Evolutionary conservation across 1,140 invertebrate genomes (phyloP).

Genomic region (Aphelinus atriplicis): DNA sequence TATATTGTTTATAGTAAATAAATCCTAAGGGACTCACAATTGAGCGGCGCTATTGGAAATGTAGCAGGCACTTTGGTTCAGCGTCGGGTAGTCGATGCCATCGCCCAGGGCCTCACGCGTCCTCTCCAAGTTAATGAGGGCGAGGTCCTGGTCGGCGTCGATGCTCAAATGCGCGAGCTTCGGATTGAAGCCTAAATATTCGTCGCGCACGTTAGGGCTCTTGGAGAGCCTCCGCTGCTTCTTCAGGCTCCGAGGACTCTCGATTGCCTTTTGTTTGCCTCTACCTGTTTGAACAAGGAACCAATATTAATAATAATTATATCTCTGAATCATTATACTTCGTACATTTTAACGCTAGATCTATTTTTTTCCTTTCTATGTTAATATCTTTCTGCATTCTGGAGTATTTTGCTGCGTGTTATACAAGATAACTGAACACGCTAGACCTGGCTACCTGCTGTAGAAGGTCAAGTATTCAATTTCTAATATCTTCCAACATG

Average conservation of each 20-base stretch:
- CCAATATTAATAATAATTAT: no score
- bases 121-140: constrained; percentile 59
- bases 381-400: no score
- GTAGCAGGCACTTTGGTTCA: constrained; percentile 63
- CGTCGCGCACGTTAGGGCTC: constrained; percentile 52
- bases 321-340: no score
- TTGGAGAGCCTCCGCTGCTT: constrained; percentile 56
- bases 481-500: no score
- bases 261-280: constrained; percentile 54
- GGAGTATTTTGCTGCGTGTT: no score
- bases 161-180: constrained; percentile 56
- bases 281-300: constrained; percentile 45
- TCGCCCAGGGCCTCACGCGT: constrained; percentile 54
- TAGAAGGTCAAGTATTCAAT: no score
- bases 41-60: constrained; percentile 60
- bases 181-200: background rate
- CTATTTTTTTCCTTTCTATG: background rate
- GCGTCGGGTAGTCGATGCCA: constrained; percentile 53
- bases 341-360: no score
- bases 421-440: no score
- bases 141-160: constrained; percentile 57
- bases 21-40: constrained; percentile 52
- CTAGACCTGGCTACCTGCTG: no score
- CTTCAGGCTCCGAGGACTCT: constrained; percentile 54
- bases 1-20: no score